phyloP scores from a whole-genome alignment of 2,113 vertebrate species.

The Oceanodroma tethys region DNA sequence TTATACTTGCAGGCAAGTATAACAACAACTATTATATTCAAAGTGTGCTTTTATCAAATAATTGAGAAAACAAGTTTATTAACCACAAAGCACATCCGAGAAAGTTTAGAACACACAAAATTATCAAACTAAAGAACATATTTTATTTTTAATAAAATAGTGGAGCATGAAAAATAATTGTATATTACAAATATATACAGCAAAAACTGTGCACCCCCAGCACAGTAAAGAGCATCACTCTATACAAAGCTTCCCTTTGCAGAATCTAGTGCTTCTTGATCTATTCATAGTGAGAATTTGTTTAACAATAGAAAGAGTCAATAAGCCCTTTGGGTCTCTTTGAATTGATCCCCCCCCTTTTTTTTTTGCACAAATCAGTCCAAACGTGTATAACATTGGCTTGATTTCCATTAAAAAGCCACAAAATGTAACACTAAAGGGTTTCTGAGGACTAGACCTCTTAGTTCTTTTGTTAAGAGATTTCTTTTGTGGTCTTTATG shows the following conservation, averaged over 20 bases:
- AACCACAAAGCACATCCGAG: background rate
- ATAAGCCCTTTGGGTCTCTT: constrained; percentile 77
- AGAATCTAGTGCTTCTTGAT: constrained; percentile 82
- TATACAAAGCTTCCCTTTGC: constrained; percentile 78
- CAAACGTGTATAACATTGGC: constrained; percentile 82
- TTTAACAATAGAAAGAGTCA: constrained; percentile 86
- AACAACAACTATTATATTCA: background rate
- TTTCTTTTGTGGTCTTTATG: constrained; percentile 85
- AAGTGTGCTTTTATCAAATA: constrained; percentile 8
- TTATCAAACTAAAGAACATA: constrained; percentile 82
- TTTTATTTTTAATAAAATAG: constrained; percentile 95
- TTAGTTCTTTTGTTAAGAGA: constrained; percentile 80
- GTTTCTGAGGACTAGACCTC: constrained; percentile 78
- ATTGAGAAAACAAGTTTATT: constrained; percentile 33
- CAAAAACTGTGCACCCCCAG: constrained; percentile 22
- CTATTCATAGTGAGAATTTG: constrained; percentile 83
- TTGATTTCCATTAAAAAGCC: constrained; percentile 92
- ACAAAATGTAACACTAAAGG: constrained; percentile 79
- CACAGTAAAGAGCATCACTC: constrained; percentile 67
- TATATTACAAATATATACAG: constrained; percentile 87
- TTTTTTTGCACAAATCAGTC: constrained; percentile 79
- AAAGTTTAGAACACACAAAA: background rate
- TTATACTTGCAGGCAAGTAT: background rate
- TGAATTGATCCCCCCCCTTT: constrained; percentile 67
- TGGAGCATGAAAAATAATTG: constrained; percentile 76